Conservation (phyloP, 2,888 invertebrate genomes). For the Drosophila mulleri region DNA sequence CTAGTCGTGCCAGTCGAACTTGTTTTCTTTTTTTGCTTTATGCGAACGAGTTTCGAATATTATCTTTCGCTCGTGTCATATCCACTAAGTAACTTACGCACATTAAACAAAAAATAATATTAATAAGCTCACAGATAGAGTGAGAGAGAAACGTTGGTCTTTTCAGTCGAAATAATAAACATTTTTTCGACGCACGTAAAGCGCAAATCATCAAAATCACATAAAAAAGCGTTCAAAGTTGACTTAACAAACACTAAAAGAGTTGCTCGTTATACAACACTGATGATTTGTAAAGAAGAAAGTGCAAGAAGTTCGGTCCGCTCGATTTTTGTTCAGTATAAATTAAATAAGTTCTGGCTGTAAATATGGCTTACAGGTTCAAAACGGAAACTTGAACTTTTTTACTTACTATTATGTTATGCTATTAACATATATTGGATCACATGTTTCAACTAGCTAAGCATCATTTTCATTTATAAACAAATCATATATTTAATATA, state of each 20-base stretch:
- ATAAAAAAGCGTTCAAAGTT: conserved; percentile 3
- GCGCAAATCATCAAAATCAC: conserved; percentile 40
- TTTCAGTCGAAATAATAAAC: conserved; percentile 34
- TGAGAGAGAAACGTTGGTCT: conserved; percentile 2
- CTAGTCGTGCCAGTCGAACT: background rate
- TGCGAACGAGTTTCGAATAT: conserved; percentile 52
- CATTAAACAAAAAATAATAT: conserved; percentile 45
- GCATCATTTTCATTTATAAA: background rate
- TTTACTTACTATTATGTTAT: background rate
- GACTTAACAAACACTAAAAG: conserved; percentile 9
- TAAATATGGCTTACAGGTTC: background rate
- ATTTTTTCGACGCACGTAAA: conserved; percentile 33
- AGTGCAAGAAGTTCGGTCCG: conserved; percentile 8
- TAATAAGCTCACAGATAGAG: conserved; percentile 20
- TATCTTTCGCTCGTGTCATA: conserved; percentile 34
- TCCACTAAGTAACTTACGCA: conserved; percentile 50
- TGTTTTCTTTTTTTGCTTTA: conserved; percentile 5
- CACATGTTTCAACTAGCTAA: background rate
- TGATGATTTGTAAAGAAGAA: background rate
- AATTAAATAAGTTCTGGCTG: conserved; percentile 2
- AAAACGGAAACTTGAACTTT: background rate
- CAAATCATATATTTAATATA: background rate
- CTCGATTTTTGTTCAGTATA: conserved; percentile 10
- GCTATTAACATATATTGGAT: background rate
- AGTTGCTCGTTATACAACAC: conserved; percentile 11